These are phyloP conservation scores for Agrenia bidenticulata DNA, from an alignment of 2,888 invertebrate species.

Conservation along the genomic window DNA sequence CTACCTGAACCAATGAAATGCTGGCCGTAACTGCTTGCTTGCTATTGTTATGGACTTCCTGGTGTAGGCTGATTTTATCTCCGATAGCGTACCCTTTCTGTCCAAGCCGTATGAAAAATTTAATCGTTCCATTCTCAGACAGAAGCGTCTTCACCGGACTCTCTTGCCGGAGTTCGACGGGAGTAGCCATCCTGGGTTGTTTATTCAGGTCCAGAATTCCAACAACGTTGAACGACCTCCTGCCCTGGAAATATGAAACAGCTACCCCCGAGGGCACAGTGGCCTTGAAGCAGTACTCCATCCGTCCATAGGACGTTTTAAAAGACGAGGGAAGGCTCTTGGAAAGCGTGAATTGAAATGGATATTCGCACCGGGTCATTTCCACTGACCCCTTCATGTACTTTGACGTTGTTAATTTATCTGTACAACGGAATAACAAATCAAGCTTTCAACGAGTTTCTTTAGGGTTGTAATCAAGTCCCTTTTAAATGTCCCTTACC, in stretches of 20 bases:
- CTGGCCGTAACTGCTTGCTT: conserved; percentile 32
- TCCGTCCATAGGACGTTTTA: conserved; percentile 28
- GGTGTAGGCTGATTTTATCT: conserved; percentile 28
- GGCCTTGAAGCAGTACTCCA: conserved; percentile 33
- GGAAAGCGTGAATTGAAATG: conserved; percentile 25
- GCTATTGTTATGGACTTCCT: conserved; percentile 32
- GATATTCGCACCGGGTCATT: conserved; percentile 30
- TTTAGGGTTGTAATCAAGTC: not conserved
- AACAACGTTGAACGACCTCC: conserved; percentile 22
- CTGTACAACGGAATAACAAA: conserved; percentile 1
- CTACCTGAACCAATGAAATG: conserved; percentile 26
- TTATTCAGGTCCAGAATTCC: conserved; percentile 31
- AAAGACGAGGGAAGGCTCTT: conserved; percentile 38
- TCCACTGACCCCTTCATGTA: conserved; percentile 5
- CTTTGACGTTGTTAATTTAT: conserved; percentile 23
- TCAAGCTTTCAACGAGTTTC: not conserved
- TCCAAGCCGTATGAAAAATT: conserved; percentile 25
- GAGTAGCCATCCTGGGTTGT: conserved; percentile 16
- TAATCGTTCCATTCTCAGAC: conserved; percentile 17
- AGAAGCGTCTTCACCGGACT: conserved; percentile 22
- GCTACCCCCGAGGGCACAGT: conserved; percentile 32
- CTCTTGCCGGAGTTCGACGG: conserved; percentile 30
- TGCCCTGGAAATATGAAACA: conserved; percentile 30
- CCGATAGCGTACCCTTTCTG: conserved; percentile 37
- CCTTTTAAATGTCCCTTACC: conserved; percentile 24